Evolutionary conservation across 2,797 vertebrate species (phyloP).

Genomic region (Poeciliopsis paucimaculata): DNA sequence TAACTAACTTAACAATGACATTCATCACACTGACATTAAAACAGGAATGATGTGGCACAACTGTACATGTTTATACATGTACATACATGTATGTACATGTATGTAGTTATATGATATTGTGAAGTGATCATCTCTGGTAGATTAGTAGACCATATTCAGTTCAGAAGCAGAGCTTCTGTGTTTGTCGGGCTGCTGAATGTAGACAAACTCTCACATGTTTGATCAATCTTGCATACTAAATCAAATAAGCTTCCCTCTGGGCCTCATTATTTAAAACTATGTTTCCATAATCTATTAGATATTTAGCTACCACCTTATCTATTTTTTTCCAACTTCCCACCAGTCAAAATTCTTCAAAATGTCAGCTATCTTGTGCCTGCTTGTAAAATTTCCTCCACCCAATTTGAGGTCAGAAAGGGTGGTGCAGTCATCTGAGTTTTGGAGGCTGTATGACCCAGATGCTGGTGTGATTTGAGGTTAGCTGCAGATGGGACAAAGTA

Average conservation of each 20-base stretch:
- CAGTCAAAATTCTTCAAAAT: slow-evolving; percentile 17
- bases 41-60: background rate
- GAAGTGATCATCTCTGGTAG: background rate
- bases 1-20: background rate
- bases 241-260: slow-evolving; percentile 27
- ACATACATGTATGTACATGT: no score
- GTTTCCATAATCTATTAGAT: slow-evolving; percentile 25
- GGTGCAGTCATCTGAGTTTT: slow-evolving; percentile 25
- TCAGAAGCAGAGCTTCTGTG: slow-evolving; percentile 7
- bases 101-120: background rate
- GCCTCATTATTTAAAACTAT: slow-evolving; percentile 42
- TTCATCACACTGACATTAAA: background rate
- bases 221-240: slow-evolving; percentile 23
- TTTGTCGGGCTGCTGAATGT: background rate
- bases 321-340: slow-evolving; percentile 4
- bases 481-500: background rate
- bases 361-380: slow-evolving; percentile 16
- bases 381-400: slow-evolving; percentile 7
- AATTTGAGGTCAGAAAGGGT: slow-evolving; percentile 45
- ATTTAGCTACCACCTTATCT: slow-evolving; percentile 45
- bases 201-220: slow-evolving; percentile 2
- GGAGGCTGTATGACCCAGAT: slow-evolving; percentile 20
- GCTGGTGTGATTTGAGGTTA: slow-evolving; percentile 5
- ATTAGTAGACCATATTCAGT: slow-evolving; percentile 1
- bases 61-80: background rate